Conservation (phyloP, 2,797 vertebrate species). For the Lacerta agilis region DNA sequence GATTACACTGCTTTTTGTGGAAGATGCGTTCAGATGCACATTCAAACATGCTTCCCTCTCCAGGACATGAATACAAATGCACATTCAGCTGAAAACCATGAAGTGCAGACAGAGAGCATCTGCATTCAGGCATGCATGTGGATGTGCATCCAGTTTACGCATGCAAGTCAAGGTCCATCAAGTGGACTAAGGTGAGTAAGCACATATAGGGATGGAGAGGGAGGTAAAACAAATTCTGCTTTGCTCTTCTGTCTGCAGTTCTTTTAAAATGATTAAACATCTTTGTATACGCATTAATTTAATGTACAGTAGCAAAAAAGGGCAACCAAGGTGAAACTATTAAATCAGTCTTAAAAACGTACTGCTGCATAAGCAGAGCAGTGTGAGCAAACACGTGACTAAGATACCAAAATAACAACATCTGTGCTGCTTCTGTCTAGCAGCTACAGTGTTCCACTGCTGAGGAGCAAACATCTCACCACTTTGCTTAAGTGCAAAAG, state of each 20-base stretch:
- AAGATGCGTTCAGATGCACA: not conserved
- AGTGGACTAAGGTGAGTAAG: not conserved
- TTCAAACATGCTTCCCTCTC: not conserved
- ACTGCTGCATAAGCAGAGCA: not conserved
- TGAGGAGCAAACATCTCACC: not conserved
- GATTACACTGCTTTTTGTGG: not conserved
- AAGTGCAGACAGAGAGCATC: not conserved
- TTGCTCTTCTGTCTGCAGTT: not conserved
- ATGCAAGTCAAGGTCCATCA: not conserved
- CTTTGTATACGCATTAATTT: not conserved
- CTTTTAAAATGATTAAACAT: not conserved
- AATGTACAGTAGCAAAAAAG: not conserved
- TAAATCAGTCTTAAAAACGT: not conserved
- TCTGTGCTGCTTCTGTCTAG: not conserved
- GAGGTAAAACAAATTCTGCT: not conserved
- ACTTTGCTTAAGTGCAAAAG: not conserved
- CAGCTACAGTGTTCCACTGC: not conserved
- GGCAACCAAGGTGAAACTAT: not conserved
- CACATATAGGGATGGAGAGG: not conserved
- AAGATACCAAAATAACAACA: not conserved
- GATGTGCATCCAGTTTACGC: not conserved
- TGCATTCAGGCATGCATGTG: not conserved
- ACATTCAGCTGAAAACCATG: not conserved
- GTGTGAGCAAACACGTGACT: not conserved
- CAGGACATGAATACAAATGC: not conserved